Evolutionary conservation across 2,888 invertebrate species (phyloP), one percentile per base, ranked within the genome.

Genomic region (Atethmia centrago): DNA sequence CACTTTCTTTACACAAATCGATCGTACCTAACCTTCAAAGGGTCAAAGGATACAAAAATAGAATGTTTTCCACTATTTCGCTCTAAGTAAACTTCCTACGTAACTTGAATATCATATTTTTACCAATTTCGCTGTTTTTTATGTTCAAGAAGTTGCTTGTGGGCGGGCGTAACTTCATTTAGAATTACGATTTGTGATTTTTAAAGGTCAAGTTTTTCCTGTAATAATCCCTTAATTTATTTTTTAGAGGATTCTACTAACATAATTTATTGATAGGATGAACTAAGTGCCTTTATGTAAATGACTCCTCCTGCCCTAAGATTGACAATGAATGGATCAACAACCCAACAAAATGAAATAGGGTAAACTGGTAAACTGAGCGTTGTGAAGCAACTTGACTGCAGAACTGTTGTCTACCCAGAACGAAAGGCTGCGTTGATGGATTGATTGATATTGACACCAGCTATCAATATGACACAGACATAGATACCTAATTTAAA

Each of bases 371-470:
- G 36, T 40, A 66, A 75, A 5, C 55, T 14, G 10, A 40, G 12
- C 1, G 14, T 8, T 2, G 51, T 58, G n/a, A 63, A 62, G 40
- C 21, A 75, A 80, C 16, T 47, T 25, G 25, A 75, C 58, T 49
- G 16, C 49, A 45, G 21, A 12, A 12, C 10, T 51, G 19, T 53
- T 51, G 67, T 61, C 47, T 0, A 40, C 9, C 51, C 36, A 5
- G 19, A 28, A 28, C 36, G 36, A 71, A 58, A 68, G 53, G 40
- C 58, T 14, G 49, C 28, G 19, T 53, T 69, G 81, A 71, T 25
- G 49, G 65, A 84, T 71, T 75, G 81, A 80, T 71, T 80, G 80
- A 81, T 80, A 84, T 65, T 71, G 84, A 80, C 71, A 75, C 51
- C 59, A 66, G n/a, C 10, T 47, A 61, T 67, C 67, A 49, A 67